Conservation (phyloP, 2,113 vertebrate genomes). For the Lagenorhynchus albirostris region DNA sequence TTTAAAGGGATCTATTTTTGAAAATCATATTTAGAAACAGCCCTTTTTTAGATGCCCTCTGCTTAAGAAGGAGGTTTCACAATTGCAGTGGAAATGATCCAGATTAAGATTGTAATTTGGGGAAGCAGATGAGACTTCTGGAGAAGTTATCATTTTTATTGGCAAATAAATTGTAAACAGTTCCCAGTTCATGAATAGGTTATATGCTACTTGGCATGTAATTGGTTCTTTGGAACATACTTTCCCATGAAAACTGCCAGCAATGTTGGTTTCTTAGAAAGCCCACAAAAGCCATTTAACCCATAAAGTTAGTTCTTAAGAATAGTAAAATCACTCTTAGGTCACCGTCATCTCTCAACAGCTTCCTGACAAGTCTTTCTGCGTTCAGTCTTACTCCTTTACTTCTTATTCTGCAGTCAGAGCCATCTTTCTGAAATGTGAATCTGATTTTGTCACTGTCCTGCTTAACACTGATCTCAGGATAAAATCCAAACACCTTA, state of each 20-base stretch:
- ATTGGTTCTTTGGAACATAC: conserved; percentile 27
- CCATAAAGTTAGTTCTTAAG: conserved; percentile 22
- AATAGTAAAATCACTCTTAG: not conserved
- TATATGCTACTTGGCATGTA: conserved; percentile 18
- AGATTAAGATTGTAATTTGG: conserved; percentile 24
- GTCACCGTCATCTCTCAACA: not conserved
- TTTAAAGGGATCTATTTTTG: conserved; percentile 48
- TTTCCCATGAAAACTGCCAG: conserved; percentile 26
- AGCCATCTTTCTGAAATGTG: not conserved
- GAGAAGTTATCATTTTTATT: conserved; percentile 31
- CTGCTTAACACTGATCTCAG: not conserved
- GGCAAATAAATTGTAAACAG: conserved; percentile 18
- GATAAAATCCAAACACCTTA: not conserved
- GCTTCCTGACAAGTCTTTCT: not conserved
- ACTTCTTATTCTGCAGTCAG: not conserved
- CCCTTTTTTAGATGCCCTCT: conserved; percentile 25
- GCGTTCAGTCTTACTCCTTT: not conserved
- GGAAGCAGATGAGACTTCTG: conserved; percentile 16
- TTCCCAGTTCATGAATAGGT: not conserved
- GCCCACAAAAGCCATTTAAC: not conserved
- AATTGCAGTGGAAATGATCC: conserved; percentile 34
- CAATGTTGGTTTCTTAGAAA: conserved; percentile 49
- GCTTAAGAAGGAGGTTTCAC: conserved; percentile 24
- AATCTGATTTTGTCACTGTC: conserved; percentile 20
- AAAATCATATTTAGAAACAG: conserved; percentile 45